phyloP scores from a whole-genome alignment of 2,113 vertebrate genomes.

The Chaetodon trifascialis region DNA sequence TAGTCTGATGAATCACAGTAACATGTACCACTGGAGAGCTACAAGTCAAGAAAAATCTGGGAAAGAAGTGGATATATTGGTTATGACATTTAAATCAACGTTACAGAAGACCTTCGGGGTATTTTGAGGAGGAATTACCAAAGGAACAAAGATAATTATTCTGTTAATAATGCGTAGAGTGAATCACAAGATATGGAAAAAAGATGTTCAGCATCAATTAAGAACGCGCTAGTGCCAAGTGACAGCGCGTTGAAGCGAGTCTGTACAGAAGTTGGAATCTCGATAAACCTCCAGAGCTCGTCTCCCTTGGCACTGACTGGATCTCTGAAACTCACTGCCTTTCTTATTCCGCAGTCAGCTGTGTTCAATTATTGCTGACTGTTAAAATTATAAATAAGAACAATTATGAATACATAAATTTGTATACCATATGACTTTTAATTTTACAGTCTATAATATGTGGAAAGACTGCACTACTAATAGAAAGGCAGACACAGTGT shows the following conservation, averaged over 20 bases:
- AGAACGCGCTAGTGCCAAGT: slow-evolving; percentile 30
- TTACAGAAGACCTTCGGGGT: slow-evolving; percentile 27
- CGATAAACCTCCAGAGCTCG: slow-evolving; percentile 25
- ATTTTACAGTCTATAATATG: neutral
- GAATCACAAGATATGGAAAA: slow-evolving; percentile 23
- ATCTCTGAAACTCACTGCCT: slow-evolving; percentile 12
- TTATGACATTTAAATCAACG: slow-evolving; percentile 56
- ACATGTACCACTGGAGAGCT: slow-evolving; percentile 2
- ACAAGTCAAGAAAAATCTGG: slow-evolving; percentile 27
- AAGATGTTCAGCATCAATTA: slow-evolving; percentile 48
- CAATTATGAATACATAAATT: neutral
- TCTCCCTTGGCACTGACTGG: slow-evolving; percentile 2
- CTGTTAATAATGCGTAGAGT: slow-evolving; percentile 42
- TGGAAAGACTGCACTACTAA: neutral
- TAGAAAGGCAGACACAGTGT: neutral
- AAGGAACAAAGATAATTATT: slow-evolving; percentile 48
- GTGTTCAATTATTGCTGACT: slow-evolving; percentile 17
- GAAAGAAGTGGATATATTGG: slow-evolving; percentile 25
- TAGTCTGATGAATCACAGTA: slow-evolving; percentile 33
- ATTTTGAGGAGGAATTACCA: slow-evolving; percentile 41
- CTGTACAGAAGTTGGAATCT: slow-evolving; percentile 21
- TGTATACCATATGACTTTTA: neutral
- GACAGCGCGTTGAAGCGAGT: slow-evolving; percentile 20
- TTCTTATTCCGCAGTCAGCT: slow-evolving; percentile 10
- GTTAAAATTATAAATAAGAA: slow-evolving; percentile 32